Percentiles rank a stretch among this genome's conserved stretches.
Conservation (phyloP, 2,888 invertebrate genomes). For the Quadriops clusia region DNA sequence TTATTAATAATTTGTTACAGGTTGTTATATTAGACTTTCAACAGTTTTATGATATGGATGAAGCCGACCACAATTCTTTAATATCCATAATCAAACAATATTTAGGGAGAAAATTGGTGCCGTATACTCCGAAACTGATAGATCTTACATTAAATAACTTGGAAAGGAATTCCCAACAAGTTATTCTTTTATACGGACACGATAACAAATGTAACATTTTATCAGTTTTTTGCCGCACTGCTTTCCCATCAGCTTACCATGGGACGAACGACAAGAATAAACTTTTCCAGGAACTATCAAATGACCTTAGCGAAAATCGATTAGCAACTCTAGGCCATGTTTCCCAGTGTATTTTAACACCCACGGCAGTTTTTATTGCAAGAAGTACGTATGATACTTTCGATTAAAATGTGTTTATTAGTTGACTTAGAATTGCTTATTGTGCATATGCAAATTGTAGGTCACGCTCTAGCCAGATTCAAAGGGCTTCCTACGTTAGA, state of each 20-base stretch:
- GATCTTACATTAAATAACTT: constrained; percentile 49
- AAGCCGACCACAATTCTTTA: constrained; percentile 51
- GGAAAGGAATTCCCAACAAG: too few relatives aligned
- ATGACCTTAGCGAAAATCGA: constrained; percentile 43
- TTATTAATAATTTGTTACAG: too few relatives aligned
- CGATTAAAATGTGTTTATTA: too few relatives aligned
- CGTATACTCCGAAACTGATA: constrained; percentile 42
- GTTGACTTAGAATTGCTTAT: too few relatives aligned
- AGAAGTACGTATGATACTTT: constrained; percentile 27
- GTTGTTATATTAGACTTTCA: constrained; percentile 73
- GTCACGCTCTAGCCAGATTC: too few relatives aligned
- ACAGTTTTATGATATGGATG: constrained; percentile 65
- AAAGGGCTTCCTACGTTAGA: too few relatives aligned
- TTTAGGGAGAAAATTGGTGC: constrained; percentile 52
- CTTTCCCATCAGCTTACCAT: constrained; percentile 74
- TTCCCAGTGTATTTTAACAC: constrained; percentile 75
- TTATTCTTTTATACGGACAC: constrained; percentile 55
- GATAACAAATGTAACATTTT: constrained; percentile 40
- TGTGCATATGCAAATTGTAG: too few relatives aligned
- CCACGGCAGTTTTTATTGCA: constrained; percentile 47
- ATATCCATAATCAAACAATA: constrained; percentile 45
- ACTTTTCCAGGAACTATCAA: constrained; percentile 50
- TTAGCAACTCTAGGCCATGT: constrained; percentile 53
- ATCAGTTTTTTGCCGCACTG: constrained; percentile 54
- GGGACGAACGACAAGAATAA: constrained; percentile 48